A percentile compares a stretch with the other conserved stretches of the same genome.
Evolutionary conservation across 2,888 invertebrate genomes (phyloP).

Genomic region (Aleiodes testaceus): DNA sequence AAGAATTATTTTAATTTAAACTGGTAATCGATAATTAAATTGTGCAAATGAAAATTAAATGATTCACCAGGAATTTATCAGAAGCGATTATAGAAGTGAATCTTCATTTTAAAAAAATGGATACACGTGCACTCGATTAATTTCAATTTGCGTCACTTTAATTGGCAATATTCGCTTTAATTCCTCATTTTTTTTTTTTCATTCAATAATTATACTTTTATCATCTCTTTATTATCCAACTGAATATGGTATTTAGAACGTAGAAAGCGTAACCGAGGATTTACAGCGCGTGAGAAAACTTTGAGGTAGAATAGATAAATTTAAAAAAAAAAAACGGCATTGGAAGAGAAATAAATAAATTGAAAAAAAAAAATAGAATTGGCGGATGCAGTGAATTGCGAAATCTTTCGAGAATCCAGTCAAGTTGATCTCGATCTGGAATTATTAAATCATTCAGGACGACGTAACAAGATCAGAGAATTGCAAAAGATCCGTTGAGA

Average conservation of each 20-base stretch:
- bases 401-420: slow-evolving; percentile 27
- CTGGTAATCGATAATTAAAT: too few species aligned
- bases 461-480: slow-evolving; percentile 34
- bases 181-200: background rate
- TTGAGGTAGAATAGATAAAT: slow-evolving; percentile 34
- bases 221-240: slow-evolving; percentile 17
- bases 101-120: too few species aligned
- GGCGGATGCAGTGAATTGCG: slow-evolving; percentile 38
- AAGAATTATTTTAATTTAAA: too few species aligned
- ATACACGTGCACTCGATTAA: too few species aligned
- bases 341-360: slow-evolving; percentile 21
- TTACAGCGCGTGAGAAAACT: slow-evolving; percentile 50
- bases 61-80: too few species aligned
- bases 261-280: slow-evolving; percentile 52
- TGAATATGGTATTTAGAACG: slow-evolving; percentile 48
- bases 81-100: too few species aligned
- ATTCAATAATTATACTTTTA: background rate
- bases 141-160: too few species aligned
- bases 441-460: slow-evolving; percentile 41
- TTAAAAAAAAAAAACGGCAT: slow-evolving; percentile 1
- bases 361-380: slow-evolving; percentile 14
- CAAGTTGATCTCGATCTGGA: slow-evolving; percentile 32
- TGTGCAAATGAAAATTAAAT: too few species aligned
- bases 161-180: background rate
- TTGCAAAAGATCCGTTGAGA: slow-evolving; percentile 29